Conservation (phyloP, 2,888 invertebrate species). For the Anagyrus pseudococci region DNA sequence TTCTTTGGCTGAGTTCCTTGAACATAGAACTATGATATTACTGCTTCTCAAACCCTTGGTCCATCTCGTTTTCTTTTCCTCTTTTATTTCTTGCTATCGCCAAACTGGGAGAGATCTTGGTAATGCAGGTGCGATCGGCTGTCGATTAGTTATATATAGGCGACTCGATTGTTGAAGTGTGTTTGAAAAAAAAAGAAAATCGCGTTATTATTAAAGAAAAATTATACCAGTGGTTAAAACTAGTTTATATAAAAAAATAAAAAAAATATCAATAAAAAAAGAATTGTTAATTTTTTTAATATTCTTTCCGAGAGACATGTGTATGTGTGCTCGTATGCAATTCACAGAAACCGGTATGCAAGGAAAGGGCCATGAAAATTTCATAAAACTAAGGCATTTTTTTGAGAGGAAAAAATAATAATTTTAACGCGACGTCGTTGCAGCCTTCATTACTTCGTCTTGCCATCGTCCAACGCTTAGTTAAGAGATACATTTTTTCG, state of each 20-base stretch:
- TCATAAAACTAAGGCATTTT: conserved; percentile 4
- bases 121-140: conserved; percentile 47
- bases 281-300: conserved; percentile 34
- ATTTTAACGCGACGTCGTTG: conserved; percentile 34
- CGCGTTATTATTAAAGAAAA: conserved; percentile 35
- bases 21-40: conserved; percentile 14
- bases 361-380: conserved; percentile 2
- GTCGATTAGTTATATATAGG: conserved; percentile 42
- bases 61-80: conserved; percentile 8
- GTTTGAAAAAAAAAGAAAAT: conserved; percentile 31
- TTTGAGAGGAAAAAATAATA: too few species aligned
- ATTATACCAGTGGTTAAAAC: conserved; percentile 48
- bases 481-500: conserved; percentile 12
- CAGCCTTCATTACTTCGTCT: conserved; percentile 51
- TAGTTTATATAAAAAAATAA: conserved; percentile 42
- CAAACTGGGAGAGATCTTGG: conserved; percentile 43
- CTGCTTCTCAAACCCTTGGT: background rate
- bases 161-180: conserved; percentile 35
- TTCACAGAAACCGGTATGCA: background rate
- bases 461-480: conserved; percentile 48
- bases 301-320: conserved; percentile 30
- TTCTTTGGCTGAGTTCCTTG: conserved; percentile 35
- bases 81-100: background rate
- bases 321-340: conserved; percentile 19
- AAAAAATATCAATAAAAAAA: conserved; percentile 21